Evolutionary conservation across 2,797 vertebrate genomes (phyloP), one percentile per base, ranked within the genome.

Genomic region (Danio tinwini): DNA sequence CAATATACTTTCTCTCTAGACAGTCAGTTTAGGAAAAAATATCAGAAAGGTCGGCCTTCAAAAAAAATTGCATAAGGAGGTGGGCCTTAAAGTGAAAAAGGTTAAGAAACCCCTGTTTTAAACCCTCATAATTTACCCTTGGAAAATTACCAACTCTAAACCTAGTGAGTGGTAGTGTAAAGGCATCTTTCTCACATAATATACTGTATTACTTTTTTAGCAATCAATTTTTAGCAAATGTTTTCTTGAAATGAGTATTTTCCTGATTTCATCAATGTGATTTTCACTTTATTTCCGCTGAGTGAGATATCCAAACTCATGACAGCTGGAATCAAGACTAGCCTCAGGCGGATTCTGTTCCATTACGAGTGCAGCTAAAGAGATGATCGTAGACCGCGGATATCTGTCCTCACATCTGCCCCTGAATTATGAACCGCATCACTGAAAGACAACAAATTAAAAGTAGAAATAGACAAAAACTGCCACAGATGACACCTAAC

Each of bases 341-440:
- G 59, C 77, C 69, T 65, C 49, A 40, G 69, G 77, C 58, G 14
- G 21, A 76, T 21, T 81, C 6, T 81, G 73, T 69, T 52, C 29
- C 9, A 52, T 62, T 69, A 42, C 39, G 79, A 42, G 62, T 69
- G 42, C 73, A 70, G 37, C 61, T 47, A 69, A 62, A 69, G 49
- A 55, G 64, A 82, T 70, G 63, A 50, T 64, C 29, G 13, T 37
- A 21, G 63, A 55, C 47, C 63, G 16, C 17, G 40, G 49, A 69
- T 49, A 76, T 75, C 52, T 84, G 58, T 55, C 59, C 67, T 53
- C 42, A 56, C 50, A 72, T 69, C 76, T 82, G 39, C 65, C 80
- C 37, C 56, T 19, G n/a, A 80, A 47, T 70, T 71, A 53, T 61
- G 45, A 62, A 62, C 58, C 16, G 17, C 52, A 47, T 71, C 50